phyloP scores from a whole-genome alignment of 2,797 vertebrate genomes.

The Glossophaga mutica region DNA sequence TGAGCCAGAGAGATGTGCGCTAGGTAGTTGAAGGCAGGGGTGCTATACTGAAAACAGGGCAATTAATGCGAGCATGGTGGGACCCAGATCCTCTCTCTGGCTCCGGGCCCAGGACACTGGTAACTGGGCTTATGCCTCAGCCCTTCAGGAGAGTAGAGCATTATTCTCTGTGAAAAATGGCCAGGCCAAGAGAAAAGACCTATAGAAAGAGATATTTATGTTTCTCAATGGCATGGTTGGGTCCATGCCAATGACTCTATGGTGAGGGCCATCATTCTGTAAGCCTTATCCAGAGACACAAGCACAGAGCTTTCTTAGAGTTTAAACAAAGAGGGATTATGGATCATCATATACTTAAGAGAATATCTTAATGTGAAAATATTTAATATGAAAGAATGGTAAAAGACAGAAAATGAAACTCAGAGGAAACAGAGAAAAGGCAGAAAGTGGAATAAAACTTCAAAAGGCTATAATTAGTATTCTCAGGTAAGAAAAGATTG shows the following conservation, averaged over 20 bases:
- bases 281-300: background rate
- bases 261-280: background rate
- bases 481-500: background rate
- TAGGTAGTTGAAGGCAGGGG: background rate
- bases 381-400: background rate
- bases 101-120: background rate
- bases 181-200: background rate
- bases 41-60: background rate
- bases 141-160: background rate
- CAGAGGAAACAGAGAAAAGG: background rate
- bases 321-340: background rate
- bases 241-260: background rate
- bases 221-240: background rate
- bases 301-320: background rate
- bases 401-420: background rate
- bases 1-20: background rate
- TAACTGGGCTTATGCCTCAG: background rate
- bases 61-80: background rate
- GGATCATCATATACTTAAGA: background rate
- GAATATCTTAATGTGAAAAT: background rate
- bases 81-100: background rate
- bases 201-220: background rate
- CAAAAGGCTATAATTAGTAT: background rate
- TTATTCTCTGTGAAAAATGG: background rate
- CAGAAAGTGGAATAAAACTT: background rate